These are phyloP conservation scores for Cryptus armator DNA, from an alignment of 2,888 invertebrate genomes.

Conservation along the genomic window DNA sequence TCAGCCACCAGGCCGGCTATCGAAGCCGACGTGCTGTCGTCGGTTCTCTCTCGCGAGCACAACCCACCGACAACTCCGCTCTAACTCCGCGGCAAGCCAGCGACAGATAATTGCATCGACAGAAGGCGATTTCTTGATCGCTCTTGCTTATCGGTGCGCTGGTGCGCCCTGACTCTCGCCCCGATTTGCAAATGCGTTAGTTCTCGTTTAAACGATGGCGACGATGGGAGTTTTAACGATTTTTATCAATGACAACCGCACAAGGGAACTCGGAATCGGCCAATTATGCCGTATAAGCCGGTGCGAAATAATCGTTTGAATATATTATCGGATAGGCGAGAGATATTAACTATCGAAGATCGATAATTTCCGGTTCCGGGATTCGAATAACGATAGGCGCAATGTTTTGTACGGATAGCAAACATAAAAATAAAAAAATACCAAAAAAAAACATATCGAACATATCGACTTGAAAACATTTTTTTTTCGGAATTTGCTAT, in stretches of 20 bases:
- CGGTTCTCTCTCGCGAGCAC: conserved; percentile 30
- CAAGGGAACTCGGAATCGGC: background rate
- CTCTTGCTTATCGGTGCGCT: conserved; percentile 52
- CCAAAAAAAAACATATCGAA: too few species aligned
- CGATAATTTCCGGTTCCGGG: conserved; percentile 19
- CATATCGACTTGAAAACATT: too few species aligned
- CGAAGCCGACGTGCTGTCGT: conserved; percentile 55
- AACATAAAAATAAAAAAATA: too few species aligned
- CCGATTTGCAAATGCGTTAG: conserved; percentile 12
- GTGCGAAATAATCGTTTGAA: conserved; percentile 4
- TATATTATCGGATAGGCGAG: conserved; percentile 10
- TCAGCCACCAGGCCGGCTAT: conserved; percentile 35
- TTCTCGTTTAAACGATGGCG: conserved; percentile 31
- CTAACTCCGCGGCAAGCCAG: conserved; percentile 45
- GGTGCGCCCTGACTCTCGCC: background rate
- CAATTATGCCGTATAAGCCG: conserved; percentile 2
- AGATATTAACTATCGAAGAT: conserved; percentile 14
- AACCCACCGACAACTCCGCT: conserved; percentile 48
- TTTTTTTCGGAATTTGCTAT: too few species aligned
- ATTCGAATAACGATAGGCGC: background rate
- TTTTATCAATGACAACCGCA: conserved; percentile 30
- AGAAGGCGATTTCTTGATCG: conserved; percentile 64
- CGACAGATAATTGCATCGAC: conserved; percentile 65
- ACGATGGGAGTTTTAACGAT: conserved; percentile 2
- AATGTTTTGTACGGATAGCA: too few species aligned